phyloP scores from a whole-genome alignment of 2,888 invertebrate species.

The Leptopilina syphax region DNA sequence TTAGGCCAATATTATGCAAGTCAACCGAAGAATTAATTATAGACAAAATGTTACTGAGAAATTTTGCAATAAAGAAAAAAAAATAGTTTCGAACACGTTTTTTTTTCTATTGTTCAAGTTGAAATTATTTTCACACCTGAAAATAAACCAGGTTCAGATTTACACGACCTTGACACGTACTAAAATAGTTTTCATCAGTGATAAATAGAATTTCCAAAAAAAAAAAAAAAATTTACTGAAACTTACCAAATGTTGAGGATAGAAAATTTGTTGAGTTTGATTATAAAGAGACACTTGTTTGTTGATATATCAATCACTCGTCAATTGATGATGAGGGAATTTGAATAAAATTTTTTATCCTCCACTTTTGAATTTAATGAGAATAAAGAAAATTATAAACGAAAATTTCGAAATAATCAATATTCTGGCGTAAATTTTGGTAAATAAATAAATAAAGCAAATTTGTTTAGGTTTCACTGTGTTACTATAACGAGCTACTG shows the following conservation, averaged over 20 bases:
- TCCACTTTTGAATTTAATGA: too few species aligned
- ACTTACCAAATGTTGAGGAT: constrained; percentile 11
- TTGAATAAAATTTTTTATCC: background rate
- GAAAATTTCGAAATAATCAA: background rate
- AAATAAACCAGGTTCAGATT: background rate
- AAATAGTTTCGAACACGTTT: background rate
- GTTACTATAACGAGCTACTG: constrained; percentile 20
- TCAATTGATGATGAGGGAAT: background rate
- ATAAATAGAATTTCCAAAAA: background rate
- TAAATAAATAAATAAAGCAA: constrained; percentile 21
- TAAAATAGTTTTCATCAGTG: constrained; percentile 12
- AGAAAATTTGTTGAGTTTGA: background rate
- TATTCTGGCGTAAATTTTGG: background rate
- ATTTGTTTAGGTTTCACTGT: background rate
- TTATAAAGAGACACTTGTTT: background rate
- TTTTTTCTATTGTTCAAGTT: background rate
- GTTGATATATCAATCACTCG: background rate
- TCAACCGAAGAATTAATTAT: too few species aligned
- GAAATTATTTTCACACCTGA: background rate
- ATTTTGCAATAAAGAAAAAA: background rate
- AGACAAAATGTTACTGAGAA: too few species aligned
- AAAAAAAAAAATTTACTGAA: background rate
- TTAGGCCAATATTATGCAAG: too few species aligned
- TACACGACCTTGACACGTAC: constrained; percentile 22
- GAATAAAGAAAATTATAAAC: too few species aligned